Percentiles rank a stretch among this genome's conserved stretches.
phyloP scores from a whole-genome alignment of 2,113 vertebrate genomes.

The Hippocampus abdominalis region DNA sequence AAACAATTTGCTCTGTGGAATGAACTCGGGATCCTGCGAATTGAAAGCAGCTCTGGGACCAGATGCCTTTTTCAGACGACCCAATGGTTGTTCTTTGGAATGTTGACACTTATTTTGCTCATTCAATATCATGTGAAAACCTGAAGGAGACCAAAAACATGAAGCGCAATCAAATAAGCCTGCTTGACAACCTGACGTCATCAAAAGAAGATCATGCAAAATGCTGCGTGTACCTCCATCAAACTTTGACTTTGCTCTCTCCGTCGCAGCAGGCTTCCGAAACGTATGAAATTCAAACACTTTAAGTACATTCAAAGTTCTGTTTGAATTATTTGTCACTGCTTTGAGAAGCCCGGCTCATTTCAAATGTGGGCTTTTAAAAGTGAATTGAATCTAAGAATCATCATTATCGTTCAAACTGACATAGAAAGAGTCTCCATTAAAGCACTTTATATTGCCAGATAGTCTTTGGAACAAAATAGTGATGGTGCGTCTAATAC shows the following conservation, averaged over 20 bases:
- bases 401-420: not conserved
- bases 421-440: not conserved
- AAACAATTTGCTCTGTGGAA: constrained; percentile 1
- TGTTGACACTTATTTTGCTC: not conserved
- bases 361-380: no score
- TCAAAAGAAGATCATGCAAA: not conserved
- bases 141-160: not conserved
- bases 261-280: not conserved
- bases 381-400: not conserved
- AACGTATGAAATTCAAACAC: not conserved
- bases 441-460: no score
- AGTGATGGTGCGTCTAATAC: not conserved
- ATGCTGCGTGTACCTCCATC: not conserved
- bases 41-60: not conserved
- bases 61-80: not conserved
- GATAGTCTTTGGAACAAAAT: not conserved
- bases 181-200: not conserved
- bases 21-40: constrained; percentile 4
- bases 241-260: not conserved
- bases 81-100: not conserved
- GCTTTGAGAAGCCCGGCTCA: no score
- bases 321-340: no score
- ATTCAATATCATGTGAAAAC: not conserved
- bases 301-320: not conserved
- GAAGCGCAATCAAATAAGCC: not conserved